Evolutionary conservation across 1,140 invertebrate species (phyloP), one percentile per base, ranked within the genome.

Genomic region (Lepidurus couesii): DNA sequence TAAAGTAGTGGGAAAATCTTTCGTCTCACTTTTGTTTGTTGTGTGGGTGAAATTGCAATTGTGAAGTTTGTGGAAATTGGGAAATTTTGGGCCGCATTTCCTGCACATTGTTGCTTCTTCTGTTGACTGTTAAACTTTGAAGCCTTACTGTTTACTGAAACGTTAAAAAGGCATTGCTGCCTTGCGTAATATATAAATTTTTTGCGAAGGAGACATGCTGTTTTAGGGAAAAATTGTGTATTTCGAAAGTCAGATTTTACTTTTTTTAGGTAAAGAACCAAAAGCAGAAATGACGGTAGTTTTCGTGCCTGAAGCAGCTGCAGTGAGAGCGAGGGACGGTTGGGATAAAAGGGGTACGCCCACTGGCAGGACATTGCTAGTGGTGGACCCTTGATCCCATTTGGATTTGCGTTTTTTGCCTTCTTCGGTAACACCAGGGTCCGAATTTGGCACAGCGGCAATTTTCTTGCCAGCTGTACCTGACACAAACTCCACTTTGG

Each of bases 401-500:
- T 96, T 96, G 16, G 93, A 94, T 86, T 94, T 95, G 77, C 93
- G 87, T 82, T 90, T 92, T 80, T 91, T 92, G 2, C 85, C 85
- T 74, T 91, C 91, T 77, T 91, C 91, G 77, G 82, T n/a, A 83
- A 75, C 45, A 82, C 83, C 79, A 77, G 85, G 76, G 79, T 91
- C 86, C 73, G 89, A 24, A 44, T 26, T 43, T 9, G 77, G 83
- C 26, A 44, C 44, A 3, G 44, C 16, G 16, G 75, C 26, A 8
- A 44, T 9, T 11, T 76, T 76, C 84, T 89, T 89, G 78, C 93
- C 92, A 0, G 90, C 90, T 1, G 93, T 91, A 10, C 94, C 95
- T 5, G 92, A 91, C 0, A 95, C 91, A 84, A 96, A 93, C 84
- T 97, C 95, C 76, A 95, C 93, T 86, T 97, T 97, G 13, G 93